These are phyloP conservation scores for Champsocephalus gunnari DNA, from an alignment of 2,797 vertebrate species.

Conservation along the genomic window DNA sequence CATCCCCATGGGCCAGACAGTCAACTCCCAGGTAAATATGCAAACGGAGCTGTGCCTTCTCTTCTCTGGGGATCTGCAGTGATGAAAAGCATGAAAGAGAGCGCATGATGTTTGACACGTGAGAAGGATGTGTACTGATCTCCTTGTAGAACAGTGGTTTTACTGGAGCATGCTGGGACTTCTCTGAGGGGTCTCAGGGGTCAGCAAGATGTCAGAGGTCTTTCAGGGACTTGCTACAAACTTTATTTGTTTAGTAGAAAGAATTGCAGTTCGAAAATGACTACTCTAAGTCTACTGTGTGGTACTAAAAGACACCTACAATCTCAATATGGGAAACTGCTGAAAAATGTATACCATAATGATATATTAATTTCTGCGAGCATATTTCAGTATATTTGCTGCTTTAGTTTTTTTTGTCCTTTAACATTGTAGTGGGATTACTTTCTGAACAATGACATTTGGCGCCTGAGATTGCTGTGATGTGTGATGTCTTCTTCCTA, in stretches of 20 bases:
- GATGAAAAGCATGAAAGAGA: background rate
- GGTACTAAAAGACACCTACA: background rate
- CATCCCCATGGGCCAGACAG: conserved; percentile 97
- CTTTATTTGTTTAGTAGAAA: background rate
- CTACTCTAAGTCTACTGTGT: background rate
- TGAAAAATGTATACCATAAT: background rate
- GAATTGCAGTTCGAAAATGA: background rate
- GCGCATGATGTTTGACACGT: background rate
- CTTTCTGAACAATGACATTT: background rate
- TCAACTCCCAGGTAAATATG: conserved; percentile 96
- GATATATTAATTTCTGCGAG: background rate
- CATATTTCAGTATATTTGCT: background rate
- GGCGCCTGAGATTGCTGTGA: background rate
- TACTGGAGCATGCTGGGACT: background rate
- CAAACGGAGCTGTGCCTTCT: background rate
- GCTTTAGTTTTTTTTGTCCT: background rate
- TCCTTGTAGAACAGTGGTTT: background rate
- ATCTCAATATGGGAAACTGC: too few relatives aligned
- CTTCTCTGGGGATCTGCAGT: background rate
- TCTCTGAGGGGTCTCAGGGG: background rate
- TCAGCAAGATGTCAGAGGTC: background rate
- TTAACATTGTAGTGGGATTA: background rate
- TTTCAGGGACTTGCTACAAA: background rate
- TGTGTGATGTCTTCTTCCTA: background rate
- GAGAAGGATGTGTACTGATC: background rate